Percentiles rank a stretch among this genome's conserved stretches.
These are phyloP conservation scores for Panthera tigris DNA, from an alignment of 2,113 vertebrate species.

Conservation along the genomic window DNA sequence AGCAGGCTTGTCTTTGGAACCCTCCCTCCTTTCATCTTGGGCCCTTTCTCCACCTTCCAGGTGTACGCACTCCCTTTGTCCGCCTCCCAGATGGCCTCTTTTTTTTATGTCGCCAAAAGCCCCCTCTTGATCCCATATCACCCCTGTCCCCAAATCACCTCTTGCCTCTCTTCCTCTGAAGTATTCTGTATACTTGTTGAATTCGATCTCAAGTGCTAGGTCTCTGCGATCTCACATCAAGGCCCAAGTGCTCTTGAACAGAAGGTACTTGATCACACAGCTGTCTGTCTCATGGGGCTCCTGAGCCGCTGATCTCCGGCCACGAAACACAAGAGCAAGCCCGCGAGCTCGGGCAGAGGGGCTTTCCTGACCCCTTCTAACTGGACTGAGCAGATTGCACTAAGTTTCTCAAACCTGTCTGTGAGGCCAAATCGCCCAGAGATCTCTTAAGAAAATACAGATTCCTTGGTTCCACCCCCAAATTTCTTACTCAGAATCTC, in stretches of 20 bases:
- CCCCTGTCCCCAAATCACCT: not conserved
- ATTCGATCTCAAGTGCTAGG: not conserved
- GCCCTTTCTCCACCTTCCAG: not conserved
- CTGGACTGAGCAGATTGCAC: not conserved
- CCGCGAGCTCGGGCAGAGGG: not conserved
- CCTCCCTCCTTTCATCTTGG: not conserved
- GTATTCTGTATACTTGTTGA: not conserved
- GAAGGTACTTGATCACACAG: not conserved
- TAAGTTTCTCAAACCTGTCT: not conserved
- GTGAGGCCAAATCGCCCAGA: not conserved
- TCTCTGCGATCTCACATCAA: not conserved
- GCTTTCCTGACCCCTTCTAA: not conserved
- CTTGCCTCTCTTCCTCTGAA: not conserved
- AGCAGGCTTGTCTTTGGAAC: not conserved
- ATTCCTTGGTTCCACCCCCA: not conserved
- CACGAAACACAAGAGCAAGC: not conserved
- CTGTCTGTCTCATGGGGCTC: not conserved
- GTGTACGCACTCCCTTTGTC: not conserved
- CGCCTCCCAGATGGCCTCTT: not conserved
- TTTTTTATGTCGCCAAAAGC: not conserved
- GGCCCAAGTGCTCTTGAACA: not conserved
- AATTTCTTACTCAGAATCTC: not conserved
- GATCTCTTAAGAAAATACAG: not conserved
- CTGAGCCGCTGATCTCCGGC: not conserved
- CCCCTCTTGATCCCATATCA: not conserved